Evolutionary conservation across 2,113 vertebrate genomes (phyloP).

Genomic region (Ifrita kowaldi): DNA sequence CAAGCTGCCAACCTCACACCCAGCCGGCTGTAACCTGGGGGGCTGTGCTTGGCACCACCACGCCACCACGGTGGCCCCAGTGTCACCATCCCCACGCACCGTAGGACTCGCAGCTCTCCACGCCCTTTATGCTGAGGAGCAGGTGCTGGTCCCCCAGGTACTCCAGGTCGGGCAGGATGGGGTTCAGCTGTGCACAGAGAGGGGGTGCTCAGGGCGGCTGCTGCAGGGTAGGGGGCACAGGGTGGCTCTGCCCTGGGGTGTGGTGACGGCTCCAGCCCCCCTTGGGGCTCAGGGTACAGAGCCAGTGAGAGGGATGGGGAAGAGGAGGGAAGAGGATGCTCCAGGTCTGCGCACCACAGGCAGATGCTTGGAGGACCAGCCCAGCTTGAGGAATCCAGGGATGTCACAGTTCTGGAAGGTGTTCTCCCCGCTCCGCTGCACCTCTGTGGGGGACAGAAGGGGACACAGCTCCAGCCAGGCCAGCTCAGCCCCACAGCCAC

Average conservation of each 20-base stretch:
- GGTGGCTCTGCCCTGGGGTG: background rate
- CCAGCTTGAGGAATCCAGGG: conserved; percentile 81
- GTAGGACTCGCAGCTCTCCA: conserved; percentile 88
- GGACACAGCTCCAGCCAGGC: background rate
- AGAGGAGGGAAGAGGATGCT: background rate
- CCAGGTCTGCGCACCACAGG: conserved; percentile 72
- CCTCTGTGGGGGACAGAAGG: conserved; percentile 44
- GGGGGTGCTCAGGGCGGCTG: background rate
- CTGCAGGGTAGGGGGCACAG: background rate
- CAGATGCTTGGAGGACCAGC: conserved; percentile 82
- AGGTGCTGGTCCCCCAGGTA: conserved; percentile 84
- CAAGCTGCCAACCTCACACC: background rate
- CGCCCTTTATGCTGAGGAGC: conserved; percentile 83
- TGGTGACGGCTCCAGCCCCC: background rate
- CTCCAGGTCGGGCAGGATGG: conserved; percentile 79
- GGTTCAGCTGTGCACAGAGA: conserved; percentile 69
- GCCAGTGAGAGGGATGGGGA: background rate
- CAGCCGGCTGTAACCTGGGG: background rate
- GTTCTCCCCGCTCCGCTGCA: conserved; percentile 79
- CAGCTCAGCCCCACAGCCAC: accelerated
- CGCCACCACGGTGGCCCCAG: accelerated
- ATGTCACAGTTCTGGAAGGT: conserved; percentile 81
- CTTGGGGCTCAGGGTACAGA: background rate
- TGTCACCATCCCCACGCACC: conserved; percentile 52
- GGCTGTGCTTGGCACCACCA: background rate